Evolutionary conservation across 2,888 invertebrate species (phyloP), one percentile per base, ranked within the genome.

Genomic region (Sussaba pulchella): DNA sequence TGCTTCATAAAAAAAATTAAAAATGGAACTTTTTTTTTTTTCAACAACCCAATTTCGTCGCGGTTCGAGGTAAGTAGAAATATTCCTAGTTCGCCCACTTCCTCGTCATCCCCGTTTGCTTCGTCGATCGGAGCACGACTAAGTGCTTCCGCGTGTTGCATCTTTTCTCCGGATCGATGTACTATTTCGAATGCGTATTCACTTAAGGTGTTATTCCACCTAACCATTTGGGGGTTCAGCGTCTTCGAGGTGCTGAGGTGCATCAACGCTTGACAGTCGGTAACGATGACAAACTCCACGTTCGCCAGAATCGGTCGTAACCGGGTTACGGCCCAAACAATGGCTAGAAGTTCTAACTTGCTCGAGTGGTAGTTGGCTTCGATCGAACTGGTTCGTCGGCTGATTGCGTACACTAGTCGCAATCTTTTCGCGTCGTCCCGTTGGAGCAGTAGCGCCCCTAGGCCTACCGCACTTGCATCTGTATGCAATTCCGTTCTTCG

Each of bases 291-390:
- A 61, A 87, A 85, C 1, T 61, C 10, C 5, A 61, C 24, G 2
- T 63, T 54, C 0, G 63, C 21, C 0, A 73, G 21, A 17, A 63
- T 41, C 10, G 45, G 21, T 21, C 73, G 47, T 4, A 52, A 52
- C 1, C 73, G 61, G 21, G 61, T 41, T 5, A 31, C 31, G 4
- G 31, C 31, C 31, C 31, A 31, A 2, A 31, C 31, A 6, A 31
- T 31, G 4, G 31, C 67, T 10, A 75, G 17, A 0, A 76, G 14
- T 52, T 72, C 73, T 3, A 78, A 54, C 61, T 83, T 84, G 9
- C 80, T 76, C 0, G 86, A 87, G 41, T 85, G 87, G 72, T 87
- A 88, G 9, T 74, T 78, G 3, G 57, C 69, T 61, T 87, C 86
- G 1, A 69, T 70, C 2, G 72, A 80, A 6, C 82, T 85, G 0